Evolutionary conservation across 2,888 invertebrate genomes (phyloP), one percentile per base, ranked within the genome.

Genomic region (Gisinianus flammeolus): DNA sequence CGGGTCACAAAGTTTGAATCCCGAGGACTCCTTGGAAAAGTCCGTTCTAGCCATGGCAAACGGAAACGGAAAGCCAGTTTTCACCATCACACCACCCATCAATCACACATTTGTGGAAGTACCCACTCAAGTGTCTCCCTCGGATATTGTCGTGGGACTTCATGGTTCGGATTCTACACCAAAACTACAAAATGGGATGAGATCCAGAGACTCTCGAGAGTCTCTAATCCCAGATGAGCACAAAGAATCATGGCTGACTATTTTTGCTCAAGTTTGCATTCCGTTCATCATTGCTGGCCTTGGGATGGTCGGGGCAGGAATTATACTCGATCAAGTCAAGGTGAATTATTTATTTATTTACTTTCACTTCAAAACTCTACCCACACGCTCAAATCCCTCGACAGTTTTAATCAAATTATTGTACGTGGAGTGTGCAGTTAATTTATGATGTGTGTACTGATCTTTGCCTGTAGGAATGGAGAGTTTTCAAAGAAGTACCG

Each of bases 301-400:
- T 86, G 96, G 96, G 76, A 96, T 94, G 93, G 95, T 96, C 1
- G 93, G 93, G 19, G 96, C 96, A 76, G 95, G 96, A 85, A 89
- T 95, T 79, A 89, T 96, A 19, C 89, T 96, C 26, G 95, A 95
- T 87, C 88, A 91, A 82, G 95, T 95, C 44, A 44, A 44, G 44
- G 44, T 44, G 19, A 44, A 44, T 44, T 44, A 44, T 8, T 35
- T 44, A 44, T 44, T 44, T n/a, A 35, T 12, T 6, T 4, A 44
- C 44, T 44, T 16, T 2, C 12, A 44, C 35, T 35, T 35, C 35
- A 35, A 12, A 16, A 44, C 44, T 44, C n/a, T n/a, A n/a, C n/a
- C n/a, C n/a, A n/a, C n/a, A n/a, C n/a, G n/a, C n/a, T n/a, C n/a
- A n/a, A n/a, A n/a, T n/a, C n/a, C n/a, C n/a, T n/a, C n/a, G n/a